Percentiles rank a stretch among this genome's conserved stretches.
phyloP scores from a whole-genome alignment of 2,113 vertebrate genomes.

The Synchiropus splendidus region DNA sequence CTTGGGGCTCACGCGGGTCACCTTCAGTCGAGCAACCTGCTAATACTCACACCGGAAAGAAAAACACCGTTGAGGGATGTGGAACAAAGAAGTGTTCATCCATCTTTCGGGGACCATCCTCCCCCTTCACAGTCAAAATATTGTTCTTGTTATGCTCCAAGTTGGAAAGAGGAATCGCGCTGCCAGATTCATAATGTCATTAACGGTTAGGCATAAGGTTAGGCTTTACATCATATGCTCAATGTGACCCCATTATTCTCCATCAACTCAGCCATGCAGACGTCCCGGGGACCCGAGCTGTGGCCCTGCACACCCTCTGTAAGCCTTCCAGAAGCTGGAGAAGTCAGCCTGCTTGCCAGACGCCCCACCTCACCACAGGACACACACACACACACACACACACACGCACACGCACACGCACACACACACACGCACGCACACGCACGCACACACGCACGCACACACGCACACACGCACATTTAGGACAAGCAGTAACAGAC shows the following conservation, averaged over 20 bases:
- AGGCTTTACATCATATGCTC: conserved; percentile 60
- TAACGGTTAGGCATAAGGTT: conserved; percentile 60
- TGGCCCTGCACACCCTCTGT: conserved; percentile 42
- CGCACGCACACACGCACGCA: too few species aligned
- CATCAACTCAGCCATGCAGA: conserved; percentile 61
- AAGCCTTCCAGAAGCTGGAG: conserved; percentile 56
- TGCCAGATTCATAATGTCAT: conserved; percentile 56
- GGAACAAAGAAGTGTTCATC: conserved; percentile 37
- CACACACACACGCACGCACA: too few species aligned
- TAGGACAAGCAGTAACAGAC: not conserved
- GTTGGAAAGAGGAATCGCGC: conserved; percentile 38
- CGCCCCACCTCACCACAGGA: conserved; percentile 19
- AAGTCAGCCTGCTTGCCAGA: conserved; percentile 27
- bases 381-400: conserved; percentile 13
- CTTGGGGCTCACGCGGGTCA: conserved; percentile 31
- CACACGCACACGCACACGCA: conserved; percentile 7
- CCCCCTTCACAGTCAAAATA: conserved; percentile 21
- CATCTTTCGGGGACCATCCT: not conserved
- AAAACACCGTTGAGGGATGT: conserved; percentile 9
- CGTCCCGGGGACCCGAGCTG: conserved; percentile 46
- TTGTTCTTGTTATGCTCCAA: conserved; percentile 37
- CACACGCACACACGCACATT: too few species aligned
- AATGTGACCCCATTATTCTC: conserved; percentile 71
- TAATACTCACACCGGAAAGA: conserved; percentile 18
- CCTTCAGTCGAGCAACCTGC: conserved; percentile 35